These are phyloP conservation scores for Tiphia femorata DNA, from an alignment of 2,888 invertebrate genomes.

Conservation along the genomic window DNA sequence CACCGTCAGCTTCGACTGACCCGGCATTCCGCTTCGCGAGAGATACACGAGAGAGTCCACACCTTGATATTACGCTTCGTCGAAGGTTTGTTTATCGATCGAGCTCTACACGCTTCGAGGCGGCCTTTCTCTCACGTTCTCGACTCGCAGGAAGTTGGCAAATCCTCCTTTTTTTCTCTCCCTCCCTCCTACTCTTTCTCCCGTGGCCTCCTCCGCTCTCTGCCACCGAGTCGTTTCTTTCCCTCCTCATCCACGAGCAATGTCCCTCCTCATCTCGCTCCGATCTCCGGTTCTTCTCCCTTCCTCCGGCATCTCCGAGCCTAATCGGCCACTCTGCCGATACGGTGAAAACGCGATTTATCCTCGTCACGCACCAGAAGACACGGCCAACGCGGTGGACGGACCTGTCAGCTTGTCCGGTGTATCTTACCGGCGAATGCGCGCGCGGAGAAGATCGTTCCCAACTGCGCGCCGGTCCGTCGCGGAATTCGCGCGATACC, in stretches of 20 bases:
- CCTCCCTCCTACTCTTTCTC: conserved; percentile 15
- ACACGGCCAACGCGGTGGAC: conserved; percentile 16
- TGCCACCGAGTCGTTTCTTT: not conserved
- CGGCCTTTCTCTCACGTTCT: conserved; percentile 42
- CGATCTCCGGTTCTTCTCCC: not conserved
- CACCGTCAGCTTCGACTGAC: conserved; percentile 4
- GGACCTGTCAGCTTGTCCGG: conserved; percentile 12
- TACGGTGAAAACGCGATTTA: conserved; percentile 28
- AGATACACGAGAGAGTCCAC: conserved; percentile 31
- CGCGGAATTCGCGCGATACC: too few relatives aligned
- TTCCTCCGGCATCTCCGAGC: conserved; percentile 8
- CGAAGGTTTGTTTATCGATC: conserved; percentile 44
- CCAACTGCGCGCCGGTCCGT: too few relatives aligned
- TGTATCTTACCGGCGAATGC: not conserved
- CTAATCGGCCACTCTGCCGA: conserved; percentile 27
- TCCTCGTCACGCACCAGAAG: conserved; percentile 24
- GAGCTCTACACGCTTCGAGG: conserved; percentile 31
- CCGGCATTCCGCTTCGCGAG: conserved; percentile 24
- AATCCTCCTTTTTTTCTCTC: conserved; percentile 34
- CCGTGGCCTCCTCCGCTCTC: conserved; percentile 2
- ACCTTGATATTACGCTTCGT: conserved; percentile 40
- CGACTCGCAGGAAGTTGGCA: conserved; percentile 38
- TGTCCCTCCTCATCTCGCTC: not conserved
- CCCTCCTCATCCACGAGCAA: not conserved
- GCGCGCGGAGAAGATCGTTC: not conserved